These are phyloP conservation scores for Patagioenas fasciata DNA, from an alignment of 2,113 vertebrate genomes.

Conservation along the genomic window DNA sequence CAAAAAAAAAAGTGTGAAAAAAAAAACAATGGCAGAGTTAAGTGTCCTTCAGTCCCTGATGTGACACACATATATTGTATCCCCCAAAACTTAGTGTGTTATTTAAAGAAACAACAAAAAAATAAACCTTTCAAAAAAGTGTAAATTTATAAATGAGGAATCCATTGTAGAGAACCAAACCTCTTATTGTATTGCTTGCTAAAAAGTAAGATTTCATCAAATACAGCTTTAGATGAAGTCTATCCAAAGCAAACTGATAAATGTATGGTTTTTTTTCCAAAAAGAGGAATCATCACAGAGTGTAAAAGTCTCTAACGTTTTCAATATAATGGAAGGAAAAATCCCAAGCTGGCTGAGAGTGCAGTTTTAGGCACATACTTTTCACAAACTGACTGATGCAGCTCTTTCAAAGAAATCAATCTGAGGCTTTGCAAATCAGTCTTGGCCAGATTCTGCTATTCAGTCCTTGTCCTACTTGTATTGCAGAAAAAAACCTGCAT, in stretches of 20 bases:
- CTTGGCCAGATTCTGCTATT: constrained; percentile 19
- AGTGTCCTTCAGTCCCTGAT: not conserved
- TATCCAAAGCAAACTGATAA: constrained; percentile 29
- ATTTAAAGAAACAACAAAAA: not conserved
- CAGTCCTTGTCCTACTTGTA: not conserved
- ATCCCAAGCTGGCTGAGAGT: constrained; percentile 8
- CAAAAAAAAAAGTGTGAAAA: not conserved
- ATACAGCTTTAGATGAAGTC: not conserved
- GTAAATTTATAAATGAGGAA: not conserved
- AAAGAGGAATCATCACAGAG: constrained; percentile 49
- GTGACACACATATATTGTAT: not conserved
- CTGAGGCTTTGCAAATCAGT: constrained; percentile 24
- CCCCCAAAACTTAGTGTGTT: not conserved
- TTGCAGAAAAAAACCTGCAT: not conserved
- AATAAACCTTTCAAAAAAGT: not conserved
- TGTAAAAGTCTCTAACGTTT: constrained; percentile 6
- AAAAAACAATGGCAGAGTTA: not conserved
- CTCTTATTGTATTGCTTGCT: not conserved
- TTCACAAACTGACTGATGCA: not conserved
- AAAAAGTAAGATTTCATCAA: constrained; percentile 7
- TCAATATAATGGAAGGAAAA: constrained; percentile 21
- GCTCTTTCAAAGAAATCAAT: constrained; percentile 41
- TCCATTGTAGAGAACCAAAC: not conserved
- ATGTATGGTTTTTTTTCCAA: constrained; percentile 28
- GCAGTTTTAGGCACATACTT: constrained; percentile 15